These are phyloP conservation scores for Digitonthophagus gazella DNA, from an alignment of 2,888 invertebrate species.

Conservation along the genomic window DNA sequence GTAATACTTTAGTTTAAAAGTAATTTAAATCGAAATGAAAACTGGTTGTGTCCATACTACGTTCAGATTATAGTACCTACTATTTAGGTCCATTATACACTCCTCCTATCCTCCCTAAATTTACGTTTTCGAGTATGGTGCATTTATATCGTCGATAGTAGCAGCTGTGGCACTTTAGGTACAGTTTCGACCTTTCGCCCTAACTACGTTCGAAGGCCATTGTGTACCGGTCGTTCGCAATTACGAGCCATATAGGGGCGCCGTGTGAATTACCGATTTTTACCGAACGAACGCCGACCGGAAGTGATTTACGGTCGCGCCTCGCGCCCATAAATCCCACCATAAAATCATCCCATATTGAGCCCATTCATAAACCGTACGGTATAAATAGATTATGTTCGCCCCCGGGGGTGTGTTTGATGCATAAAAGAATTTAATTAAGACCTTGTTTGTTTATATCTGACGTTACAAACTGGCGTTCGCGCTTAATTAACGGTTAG, in stretches of 20 bases:
- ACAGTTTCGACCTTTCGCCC: constrained; percentile 1
- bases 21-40: too few relatives aligned
- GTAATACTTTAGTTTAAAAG: too few relatives aligned
- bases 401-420: neutral
- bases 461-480: constrained; percentile 2
- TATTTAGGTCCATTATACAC: constrained; percentile 9
- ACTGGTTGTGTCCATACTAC: too few relatives aligned
- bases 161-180: constrained; percentile 3
- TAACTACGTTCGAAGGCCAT: neutral
- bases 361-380: neutral
- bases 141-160: neutral
- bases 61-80: neutral
- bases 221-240: neutral
- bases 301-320: neutral
- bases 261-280: neutral
- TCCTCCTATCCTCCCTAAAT: neutral
- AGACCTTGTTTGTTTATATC: neutral
- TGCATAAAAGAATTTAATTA: neutral
- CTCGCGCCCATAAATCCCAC: neutral
- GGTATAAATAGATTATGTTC: neutral
- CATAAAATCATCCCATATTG: neutral
- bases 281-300: neutral
- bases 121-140: neutral
- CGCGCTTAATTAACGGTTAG: constrained; percentile 17
- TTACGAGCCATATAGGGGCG: neutral